Percentiles rank a stretch among this genome's conserved stretches.
Evolutionary conservation across 2,797 vertebrate genomes (phyloP).

Genomic region (Pseudomugil tenellus): DNA sequence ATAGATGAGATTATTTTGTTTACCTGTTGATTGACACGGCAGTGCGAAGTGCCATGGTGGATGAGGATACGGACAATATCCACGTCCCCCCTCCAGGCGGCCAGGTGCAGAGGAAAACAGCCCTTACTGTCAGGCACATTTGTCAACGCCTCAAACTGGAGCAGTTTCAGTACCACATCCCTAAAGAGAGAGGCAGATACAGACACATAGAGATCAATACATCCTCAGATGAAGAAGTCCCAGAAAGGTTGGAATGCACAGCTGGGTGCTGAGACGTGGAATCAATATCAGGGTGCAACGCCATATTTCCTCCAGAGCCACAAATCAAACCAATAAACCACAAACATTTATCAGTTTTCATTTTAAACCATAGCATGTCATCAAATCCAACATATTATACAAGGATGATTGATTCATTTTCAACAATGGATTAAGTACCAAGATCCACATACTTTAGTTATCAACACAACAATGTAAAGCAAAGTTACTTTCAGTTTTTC

Average conservation of each 20-base stretch:
- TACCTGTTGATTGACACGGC: conserved; percentile 97
- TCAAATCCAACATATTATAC: neutral
- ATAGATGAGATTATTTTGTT: neutral
- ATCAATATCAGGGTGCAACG: neutral
- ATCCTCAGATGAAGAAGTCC: conserved; percentile 10
- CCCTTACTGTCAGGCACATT: conserved; percentile 95
- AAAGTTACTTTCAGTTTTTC: too few relatives aligned
- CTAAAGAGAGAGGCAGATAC: conserved; percentile 61
- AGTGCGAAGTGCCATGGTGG: conserved; percentile 91
- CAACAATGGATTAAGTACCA: neutral
- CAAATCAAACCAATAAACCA: neutral
- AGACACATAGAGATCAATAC: conserved; percentile 18
- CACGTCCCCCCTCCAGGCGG: conserved; percentile 95
- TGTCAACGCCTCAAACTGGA: conserved; percentile 94
- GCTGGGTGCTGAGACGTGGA: neutral
- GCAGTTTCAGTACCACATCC: conserved; percentile 94
- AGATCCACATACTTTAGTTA: too few relatives aligned
- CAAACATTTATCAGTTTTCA: neutral
- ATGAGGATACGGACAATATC: conserved; percentile 97
- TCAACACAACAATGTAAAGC: too few relatives aligned
- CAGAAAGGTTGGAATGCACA: neutral
- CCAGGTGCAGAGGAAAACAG: conserved; percentile 95
- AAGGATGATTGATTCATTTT: neutral
- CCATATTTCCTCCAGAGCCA: neutral
- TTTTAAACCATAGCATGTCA: neutral